Percentiles rank a stretch among this genome's conserved stretches.
Conservation (phyloP, 2,888 invertebrate genomes). For the Nephrotoma guestfalica region DNA sequence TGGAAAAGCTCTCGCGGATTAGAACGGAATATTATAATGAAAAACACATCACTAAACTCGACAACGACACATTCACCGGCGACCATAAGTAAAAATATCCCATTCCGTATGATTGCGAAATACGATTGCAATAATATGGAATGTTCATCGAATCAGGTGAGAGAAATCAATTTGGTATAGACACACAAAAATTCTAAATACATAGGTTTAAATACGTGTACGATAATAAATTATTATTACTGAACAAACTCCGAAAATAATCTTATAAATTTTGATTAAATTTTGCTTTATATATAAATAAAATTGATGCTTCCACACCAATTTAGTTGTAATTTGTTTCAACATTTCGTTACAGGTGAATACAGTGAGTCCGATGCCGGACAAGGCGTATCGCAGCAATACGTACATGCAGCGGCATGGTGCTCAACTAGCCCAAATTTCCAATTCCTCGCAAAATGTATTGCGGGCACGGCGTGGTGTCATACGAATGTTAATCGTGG, state of each 20-base stretch:
- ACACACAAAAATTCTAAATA: conserved; percentile 15
- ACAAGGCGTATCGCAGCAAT: not conserved
- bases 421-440: conserved; percentile 41
- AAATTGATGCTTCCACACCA: not conserved
- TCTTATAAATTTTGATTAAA: not conserved
- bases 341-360: not conserved
- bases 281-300: conserved; percentile 17
- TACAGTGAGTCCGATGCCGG: not conserved
- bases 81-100: conserved; percentile 18
- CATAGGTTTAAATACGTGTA: conserved; percentile 28
- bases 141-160: conserved; percentile 28
- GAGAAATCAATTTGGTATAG: conserved; percentile 1
- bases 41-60: conserved; percentile 22
- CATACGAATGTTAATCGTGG: conserved; percentile 76
- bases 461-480: conserved; percentile 69
- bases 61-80: conserved; percentile 18
- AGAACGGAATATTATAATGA: conserved; percentile 35
- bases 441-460: conserved; percentile 59
- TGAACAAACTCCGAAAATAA: not conserved
- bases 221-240: not conserved
- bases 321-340: not conserved
- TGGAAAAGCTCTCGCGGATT: conserved; percentile 63
- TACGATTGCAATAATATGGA: conserved; percentile 27
- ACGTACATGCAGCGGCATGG: conserved; percentile 27
- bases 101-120: conserved; percentile 25